A percentile compares a stretch with the other conserved stretches of the same genome.
phyloP scores from a whole-genome alignment of 2,888 invertebrate genomes.

The Caradrina clavipalpis region DNA sequence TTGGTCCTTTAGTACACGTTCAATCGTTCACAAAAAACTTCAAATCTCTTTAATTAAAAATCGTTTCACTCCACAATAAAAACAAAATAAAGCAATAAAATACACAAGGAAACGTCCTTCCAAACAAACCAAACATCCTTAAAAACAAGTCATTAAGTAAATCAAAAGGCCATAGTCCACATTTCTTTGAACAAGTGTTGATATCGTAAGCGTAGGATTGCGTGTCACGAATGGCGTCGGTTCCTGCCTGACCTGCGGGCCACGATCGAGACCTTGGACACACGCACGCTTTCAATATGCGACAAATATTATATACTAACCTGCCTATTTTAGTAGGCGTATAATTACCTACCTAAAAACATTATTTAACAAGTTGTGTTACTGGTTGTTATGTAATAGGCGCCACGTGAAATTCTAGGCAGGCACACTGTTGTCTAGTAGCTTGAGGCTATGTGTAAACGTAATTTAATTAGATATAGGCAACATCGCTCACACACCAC shows the following conservation, averaged over 20 bases:
- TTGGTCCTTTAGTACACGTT: too few relatives aligned
- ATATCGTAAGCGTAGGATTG: slow-evolving; percentile 54
- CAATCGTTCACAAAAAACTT: background rate
- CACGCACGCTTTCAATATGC: slow-evolving; percentile 38
- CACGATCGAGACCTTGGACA: slow-evolving; percentile 51
- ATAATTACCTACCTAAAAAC: background rate
- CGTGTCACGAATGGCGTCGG: slow-evolving; percentile 42
- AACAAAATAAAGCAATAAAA: slow-evolving; percentile 15
- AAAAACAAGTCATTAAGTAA: slow-evolving; percentile 39
- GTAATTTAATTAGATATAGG: too few relatives aligned
- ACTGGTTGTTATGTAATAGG: background rate
- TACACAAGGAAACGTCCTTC: slow-evolving; percentile 5
- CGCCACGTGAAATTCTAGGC: background rate
- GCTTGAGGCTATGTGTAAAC: background rate
- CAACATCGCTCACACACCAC: too few relatives aligned
- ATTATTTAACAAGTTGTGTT: background rate
- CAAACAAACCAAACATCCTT: slow-evolving; percentile 5
- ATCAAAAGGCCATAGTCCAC: slow-evolving; percentile 31
- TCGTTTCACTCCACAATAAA: background rate
- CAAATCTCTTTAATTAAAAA: background rate
- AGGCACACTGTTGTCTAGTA: background rate
- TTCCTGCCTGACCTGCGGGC: slow-evolving; percentile 29
- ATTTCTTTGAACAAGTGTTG: slow-evolving; percentile 30
- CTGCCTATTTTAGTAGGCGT: background rate
- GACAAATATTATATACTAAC: slow-evolving; percentile 18